Evolutionary conservation across 2,113 vertebrate species (phyloP), one percentile per base, ranked within the genome.

Genomic region (Erinaceus europaeus): DNA sequence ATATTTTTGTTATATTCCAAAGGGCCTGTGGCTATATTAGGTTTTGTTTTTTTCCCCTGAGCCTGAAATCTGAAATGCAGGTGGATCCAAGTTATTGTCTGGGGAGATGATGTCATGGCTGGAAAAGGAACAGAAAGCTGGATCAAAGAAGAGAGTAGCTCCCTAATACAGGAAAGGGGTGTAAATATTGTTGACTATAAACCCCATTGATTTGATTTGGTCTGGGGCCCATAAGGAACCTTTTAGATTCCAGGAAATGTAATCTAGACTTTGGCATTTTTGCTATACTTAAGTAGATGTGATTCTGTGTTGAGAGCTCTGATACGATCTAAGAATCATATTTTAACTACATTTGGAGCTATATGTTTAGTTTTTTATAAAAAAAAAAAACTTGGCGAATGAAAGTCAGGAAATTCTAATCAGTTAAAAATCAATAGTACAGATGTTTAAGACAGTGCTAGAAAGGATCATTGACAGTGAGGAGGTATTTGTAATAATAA

Each of bases 361-460:
- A 40, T 20, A 20, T 34, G 53, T 36, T 44, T 55, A 36, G 52
- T 78, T 46, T 78, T 34, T 17, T 71, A 46, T n/a, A n/a, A n/a
- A n/a, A n/a, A 81, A 65, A 42, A 46, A 88, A 62, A 67, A 85
- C 59, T 79, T 86, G 62, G 68, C 42, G 81, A 80, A 52, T 75
- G 1, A 32, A 89, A 92, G 46, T 44, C 61, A 75, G 20, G 72
- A 67, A 76, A 46, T 50, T 87, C 20, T 57, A 90, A 29, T 65
- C 34, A 61, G 6, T 18, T 86, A 57, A 15, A 64, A 89, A 80
- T n/a, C 44, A 86, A 71, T 4, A 57, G 27, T 8, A 73, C 25
- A 84, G 21, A 53, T 64, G 90, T 89, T 50, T 79, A 71, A 86
- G 36, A 32, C 4, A 46, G 14, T 46, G 6, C 48, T 46, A 72